phyloP scores from a whole-genome alignment of 1,140 invertebrate species.

The Philaenus spumarius region DNA sequence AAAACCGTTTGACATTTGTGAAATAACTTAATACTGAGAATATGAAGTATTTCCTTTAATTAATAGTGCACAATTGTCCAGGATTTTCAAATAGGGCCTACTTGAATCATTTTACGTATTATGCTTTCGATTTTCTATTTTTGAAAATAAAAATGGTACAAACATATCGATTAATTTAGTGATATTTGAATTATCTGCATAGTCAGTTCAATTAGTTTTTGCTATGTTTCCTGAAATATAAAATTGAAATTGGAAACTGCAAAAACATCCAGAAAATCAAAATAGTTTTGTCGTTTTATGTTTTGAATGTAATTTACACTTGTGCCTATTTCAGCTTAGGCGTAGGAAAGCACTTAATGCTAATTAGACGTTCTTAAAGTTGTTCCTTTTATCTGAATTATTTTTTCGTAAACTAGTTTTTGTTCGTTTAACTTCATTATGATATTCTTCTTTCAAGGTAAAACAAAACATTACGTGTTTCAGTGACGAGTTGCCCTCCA shows the following conservation, averaged over 20 bases:
- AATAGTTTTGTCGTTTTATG: no score
- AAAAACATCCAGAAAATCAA: conserved; percentile 1
- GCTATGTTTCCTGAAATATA: neutral
- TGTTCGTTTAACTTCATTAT: no score
- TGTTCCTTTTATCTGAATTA: no score
- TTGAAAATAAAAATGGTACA: conserved; percentile 4
- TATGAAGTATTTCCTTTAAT: neutral
- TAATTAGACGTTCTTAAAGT: no score
- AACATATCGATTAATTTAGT: neutral
- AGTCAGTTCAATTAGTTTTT: neutral
- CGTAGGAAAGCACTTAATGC: no score
- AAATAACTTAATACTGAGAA: neutral
- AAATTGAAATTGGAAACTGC: neutral
- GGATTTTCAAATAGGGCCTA: no score
- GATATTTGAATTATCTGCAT: neutral
- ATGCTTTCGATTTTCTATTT: neutral
- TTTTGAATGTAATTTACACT: no score
- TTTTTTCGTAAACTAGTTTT: no score
- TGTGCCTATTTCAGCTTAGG: no score
- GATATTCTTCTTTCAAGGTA: no score
- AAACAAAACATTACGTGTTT: no score
- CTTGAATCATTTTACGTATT: neutral
- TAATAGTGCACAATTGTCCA: neutral
- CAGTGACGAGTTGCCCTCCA: no score
- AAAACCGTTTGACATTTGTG: neutral